Evolutionary conservation across 2,113 vertebrate genomes (phyloP).

Genomic region (Pomatostomus ruficeps): DNA sequence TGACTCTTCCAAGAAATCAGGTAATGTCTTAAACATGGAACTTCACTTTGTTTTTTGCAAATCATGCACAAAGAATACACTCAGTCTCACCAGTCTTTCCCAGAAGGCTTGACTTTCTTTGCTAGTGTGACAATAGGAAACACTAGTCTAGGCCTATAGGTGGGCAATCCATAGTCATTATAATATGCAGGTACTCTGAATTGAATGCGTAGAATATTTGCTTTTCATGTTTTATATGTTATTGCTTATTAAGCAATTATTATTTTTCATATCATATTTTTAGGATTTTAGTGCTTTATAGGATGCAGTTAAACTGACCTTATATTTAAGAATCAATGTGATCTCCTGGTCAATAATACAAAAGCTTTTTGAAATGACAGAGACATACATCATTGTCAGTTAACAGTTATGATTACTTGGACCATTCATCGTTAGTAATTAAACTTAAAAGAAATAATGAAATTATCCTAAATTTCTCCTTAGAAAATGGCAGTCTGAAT

Average conservation of each 20-base stretch:
- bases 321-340: not conserved
- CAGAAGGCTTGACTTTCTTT: not conserved
- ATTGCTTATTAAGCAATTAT: not conserved
- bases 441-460: conserved; percentile 20
- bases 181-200: not conserved
- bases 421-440: not conserved
- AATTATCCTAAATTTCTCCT: not conserved
- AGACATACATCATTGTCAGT: not conserved
- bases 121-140: not conserved
- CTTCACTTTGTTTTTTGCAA: not conserved
- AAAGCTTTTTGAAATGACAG: conserved; percentile 2
- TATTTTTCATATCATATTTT: not conserved
- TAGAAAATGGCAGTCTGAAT: not conserved
- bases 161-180: not conserved
- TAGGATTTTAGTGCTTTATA: not conserved
- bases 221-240: not conserved
- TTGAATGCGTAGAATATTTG: not conserved
- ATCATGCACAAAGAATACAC: not conserved
- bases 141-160: not conserved
- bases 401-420: not conserved
- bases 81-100: not conserved
- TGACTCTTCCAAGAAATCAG: not conserved
- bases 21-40: not conserved
- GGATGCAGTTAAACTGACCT: not conserved
- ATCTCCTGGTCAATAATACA: not conserved